These are phyloP conservation scores for Herpailurus yagouaroundi DNA, from an alignment of 2,113 vertebrate genomes.

Conservation along the genomic window DNA sequence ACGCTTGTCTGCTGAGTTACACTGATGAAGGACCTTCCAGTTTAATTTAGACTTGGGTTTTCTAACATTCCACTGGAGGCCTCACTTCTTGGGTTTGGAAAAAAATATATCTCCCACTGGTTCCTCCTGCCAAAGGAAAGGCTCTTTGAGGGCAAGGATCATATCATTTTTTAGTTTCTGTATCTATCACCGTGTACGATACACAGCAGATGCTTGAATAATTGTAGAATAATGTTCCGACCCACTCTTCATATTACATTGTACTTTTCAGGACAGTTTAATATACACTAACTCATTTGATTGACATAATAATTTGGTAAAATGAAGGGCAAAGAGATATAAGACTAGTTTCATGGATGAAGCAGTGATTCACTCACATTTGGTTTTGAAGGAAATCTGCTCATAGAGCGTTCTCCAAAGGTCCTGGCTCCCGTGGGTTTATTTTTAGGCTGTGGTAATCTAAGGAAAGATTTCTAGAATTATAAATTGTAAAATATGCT, in stretches of 20 bases:
- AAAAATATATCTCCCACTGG: neutral
- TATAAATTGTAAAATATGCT: conserved; percentile 27
- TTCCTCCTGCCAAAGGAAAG: neutral
- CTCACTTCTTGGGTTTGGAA: neutral
- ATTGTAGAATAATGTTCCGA: neutral
- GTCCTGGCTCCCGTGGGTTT: conserved; percentile 80
- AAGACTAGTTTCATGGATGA: neutral
- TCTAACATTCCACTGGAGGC: neutral
- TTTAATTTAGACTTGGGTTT: neutral
- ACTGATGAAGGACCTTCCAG: neutral
- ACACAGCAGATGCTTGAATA: neutral
- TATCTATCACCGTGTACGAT: neutral
- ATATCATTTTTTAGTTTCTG: neutral
- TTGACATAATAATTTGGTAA: neutral
- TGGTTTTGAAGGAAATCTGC: conserved; percentile 43
- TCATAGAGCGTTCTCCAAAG: conserved; percentile 78
- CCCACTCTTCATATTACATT: neutral
- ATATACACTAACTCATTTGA: neutral
- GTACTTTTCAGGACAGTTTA: neutral
- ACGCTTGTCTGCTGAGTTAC: neutral
- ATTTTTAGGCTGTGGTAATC: conserved; percentile 77
- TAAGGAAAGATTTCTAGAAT: conserved; percentile 72
- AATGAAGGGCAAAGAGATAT: neutral
- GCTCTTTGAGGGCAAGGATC: neutral
- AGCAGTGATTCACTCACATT: conserved; percentile 78